Conservation (phyloP, 2,113 vertebrate genomes). For the Grantiella picta region DNA sequence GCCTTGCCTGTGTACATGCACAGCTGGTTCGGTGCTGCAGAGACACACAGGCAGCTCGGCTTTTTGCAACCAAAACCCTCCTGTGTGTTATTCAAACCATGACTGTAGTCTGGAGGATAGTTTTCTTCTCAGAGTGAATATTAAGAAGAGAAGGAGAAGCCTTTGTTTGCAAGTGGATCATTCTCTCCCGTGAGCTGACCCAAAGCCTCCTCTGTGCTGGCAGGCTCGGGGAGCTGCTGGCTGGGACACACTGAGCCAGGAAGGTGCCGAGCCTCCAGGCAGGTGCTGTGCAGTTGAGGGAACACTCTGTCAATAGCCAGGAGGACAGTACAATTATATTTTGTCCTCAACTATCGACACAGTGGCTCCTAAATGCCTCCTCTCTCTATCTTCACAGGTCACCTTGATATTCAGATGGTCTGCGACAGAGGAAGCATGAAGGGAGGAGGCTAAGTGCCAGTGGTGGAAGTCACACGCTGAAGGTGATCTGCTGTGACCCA, state of each 20-base stretch:
- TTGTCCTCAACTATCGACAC: slow-evolving; percentile 68
- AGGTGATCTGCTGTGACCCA: slow-evolving; percentile 64
- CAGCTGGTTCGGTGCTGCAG: neutral
- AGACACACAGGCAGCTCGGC: neutral
- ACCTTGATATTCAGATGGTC: slow-evolving; percentile 63
- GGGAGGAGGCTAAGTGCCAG: slow-evolving; percentile 67
- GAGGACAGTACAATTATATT: slow-evolving; percentile 42
- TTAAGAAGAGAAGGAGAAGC: neutral
- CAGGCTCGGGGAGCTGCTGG: neutral
- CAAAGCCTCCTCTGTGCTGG: neutral
- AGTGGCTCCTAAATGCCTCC: slow-evolving; percentile 68
- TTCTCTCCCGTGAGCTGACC: neutral
- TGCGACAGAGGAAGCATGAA: slow-evolving; percentile 62
- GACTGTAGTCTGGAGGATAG: neutral
- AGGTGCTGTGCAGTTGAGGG: slow-evolving; percentile 10
- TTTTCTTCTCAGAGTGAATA: neutral
- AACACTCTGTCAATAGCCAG: slow-evolving; percentile 66
- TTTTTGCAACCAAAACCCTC: neutral
- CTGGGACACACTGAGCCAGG: neutral
- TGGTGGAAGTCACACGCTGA: slow-evolving; percentile 54
- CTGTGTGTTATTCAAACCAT: neutral
- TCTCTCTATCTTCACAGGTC: slow-evolving; percentile 71
- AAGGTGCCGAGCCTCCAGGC: neutral
- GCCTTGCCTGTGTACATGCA: neutral
- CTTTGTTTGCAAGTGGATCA: neutral